Evolutionary conservation across 2,797 vertebrate genomes (phyloP).

Genomic region (Staurois parvus): DNA sequence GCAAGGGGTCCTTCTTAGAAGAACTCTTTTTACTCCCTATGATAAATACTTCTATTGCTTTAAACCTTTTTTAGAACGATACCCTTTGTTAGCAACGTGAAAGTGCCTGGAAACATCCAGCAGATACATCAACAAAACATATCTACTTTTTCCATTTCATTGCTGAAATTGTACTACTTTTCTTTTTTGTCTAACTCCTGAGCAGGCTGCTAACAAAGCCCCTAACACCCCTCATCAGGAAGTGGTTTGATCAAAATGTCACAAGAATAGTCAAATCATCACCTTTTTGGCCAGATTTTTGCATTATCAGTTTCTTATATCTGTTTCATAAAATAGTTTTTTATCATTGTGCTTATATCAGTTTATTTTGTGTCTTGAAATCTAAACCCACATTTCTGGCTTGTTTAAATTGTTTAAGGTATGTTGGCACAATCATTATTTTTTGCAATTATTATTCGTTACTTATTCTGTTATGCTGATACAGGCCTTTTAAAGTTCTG

Average conservation of each 20-base stretch:
- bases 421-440: no score
- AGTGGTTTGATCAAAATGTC: slow-evolving; percentile 58
- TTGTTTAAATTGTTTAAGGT: background rate
- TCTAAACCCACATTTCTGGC: background rate
- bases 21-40: no score
- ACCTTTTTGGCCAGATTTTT: slow-evolving; percentile 24
- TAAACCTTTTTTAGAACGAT: no score
- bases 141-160: slow-evolving; percentile 35
- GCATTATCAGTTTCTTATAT: slow-evolving; percentile 33
- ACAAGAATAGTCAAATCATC: slow-evolving; percentile 58
- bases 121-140: slow-evolving; percentile 10
- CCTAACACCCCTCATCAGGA: slow-evolving; percentile 54
- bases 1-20: no score
- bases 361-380: background rate
- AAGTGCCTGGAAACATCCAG: slow-evolving; percentile 41
- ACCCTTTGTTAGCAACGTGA: background rate
- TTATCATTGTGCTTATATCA: no score
- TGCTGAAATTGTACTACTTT: slow-evolving; percentile 51
- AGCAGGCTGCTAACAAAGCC: slow-evolving; percentile 41
- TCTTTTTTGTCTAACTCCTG: slow-evolving; percentile 38
- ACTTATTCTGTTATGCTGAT: background rate
- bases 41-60: no score
- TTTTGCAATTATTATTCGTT: no score
- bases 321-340: background rate
- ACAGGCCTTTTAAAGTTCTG: background rate